Percentiles rank a stretch among this genome's conserved stretches.
phyloP scores from a whole-genome alignment of 2,888 invertebrate species.

The Torymus aiolomorphi region DNA sequence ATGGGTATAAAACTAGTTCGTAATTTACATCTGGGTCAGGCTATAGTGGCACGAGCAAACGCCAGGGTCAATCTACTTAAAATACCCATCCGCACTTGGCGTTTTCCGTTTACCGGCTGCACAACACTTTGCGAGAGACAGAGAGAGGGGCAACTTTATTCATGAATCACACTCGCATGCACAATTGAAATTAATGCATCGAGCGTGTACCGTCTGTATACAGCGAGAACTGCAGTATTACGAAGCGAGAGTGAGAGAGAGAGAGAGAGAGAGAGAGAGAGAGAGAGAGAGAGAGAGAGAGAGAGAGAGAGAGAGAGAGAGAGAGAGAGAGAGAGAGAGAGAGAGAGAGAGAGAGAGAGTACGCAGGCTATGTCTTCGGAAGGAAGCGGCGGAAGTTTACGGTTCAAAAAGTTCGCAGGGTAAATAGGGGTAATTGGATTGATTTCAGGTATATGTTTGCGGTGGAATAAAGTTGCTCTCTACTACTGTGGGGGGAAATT shows the following conservation, averaged over 20 bases:
- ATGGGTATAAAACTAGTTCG: constrained; percentile 33
- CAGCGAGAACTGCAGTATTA: too few relatives aligned
- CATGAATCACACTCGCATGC: constrained; percentile 11
- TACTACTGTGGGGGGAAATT: too few relatives aligned
- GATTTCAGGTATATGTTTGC: too few relatives aligned
- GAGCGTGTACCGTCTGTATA: too few relatives aligned
- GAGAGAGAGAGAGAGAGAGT: too few relatives aligned
- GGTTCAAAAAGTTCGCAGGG: not conserved
- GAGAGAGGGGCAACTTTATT: constrained; percentile 16
- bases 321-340: too few relatives aligned
- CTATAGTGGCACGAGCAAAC: not conserved
- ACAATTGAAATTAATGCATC: constrained; percentile 16
- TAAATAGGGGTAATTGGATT: not conserved
- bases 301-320: too few relatives aligned
- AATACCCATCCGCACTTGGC: constrained; percentile 34
- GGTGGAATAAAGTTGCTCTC: too few relatives aligned
- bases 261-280: too few relatives aligned
- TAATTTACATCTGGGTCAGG: constrained; percentile 48
- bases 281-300: too few relatives aligned
- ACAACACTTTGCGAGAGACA: not conserved
- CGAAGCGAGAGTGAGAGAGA: too few relatives aligned
- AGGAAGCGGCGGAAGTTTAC: not conserved
- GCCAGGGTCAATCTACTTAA: constrained; percentile 53
- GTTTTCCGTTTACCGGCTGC: constrained; percentile 23
- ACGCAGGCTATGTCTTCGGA: not conserved